Percentiles rank a stretch among this genome's conserved stretches.
These are phyloP conservation scores for Actinia equina DNA, from an alignment of 64 coral and sea anemone species.

Conservation along the genomic window DNA sequence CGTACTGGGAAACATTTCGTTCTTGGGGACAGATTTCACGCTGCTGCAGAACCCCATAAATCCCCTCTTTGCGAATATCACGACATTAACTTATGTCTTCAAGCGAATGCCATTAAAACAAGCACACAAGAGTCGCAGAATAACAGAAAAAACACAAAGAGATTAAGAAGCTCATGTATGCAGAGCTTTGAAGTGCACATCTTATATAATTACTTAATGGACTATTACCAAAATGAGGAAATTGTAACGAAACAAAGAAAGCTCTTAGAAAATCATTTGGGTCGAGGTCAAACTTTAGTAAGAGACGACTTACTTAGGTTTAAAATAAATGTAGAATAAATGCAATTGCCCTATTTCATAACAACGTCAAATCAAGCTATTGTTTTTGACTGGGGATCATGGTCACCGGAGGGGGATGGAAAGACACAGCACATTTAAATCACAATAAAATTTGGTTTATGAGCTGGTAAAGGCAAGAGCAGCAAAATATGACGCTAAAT, in stretches of 20 bases:
- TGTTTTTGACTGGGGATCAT: too few relatives aligned
- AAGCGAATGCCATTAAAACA: slow-evolving; percentile 22
- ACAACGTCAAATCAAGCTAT: too few relatives aligned
- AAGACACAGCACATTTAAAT: too few relatives aligned
- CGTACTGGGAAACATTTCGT: not conserved
- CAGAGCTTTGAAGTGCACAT: slow-evolving; percentile 31
- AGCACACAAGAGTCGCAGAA: slow-evolving; percentile 34
- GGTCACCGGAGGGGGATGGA: too few relatives aligned
- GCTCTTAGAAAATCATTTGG: not conserved
- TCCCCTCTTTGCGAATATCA: slow-evolving; percentile 21
- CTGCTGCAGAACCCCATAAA: slow-evolving; percentile 20
- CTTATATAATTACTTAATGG: slow-evolving; percentile 33
- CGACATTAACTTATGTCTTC: slow-evolving; percentile 5
- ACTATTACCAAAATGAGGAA: slow-evolving; percentile 36
- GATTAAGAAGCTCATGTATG: slow-evolving; percentile 36
- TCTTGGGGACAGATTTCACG: slow-evolving; percentile 4
- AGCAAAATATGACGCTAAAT: too few relatives aligned
- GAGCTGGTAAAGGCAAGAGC: too few relatives aligned
- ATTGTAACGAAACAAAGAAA: slow-evolving; percentile 5
- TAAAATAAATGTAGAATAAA: not conserved
- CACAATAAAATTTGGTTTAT: too few relatives aligned
- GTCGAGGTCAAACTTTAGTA: not conserved
- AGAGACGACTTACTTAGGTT: not conserved
- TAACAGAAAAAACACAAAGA: slow-evolving; percentile 15
- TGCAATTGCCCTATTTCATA: too few relatives aligned